phyloP scores from a whole-genome alignment of 2,113 vertebrate genomes.

The Indri indri region DNA sequence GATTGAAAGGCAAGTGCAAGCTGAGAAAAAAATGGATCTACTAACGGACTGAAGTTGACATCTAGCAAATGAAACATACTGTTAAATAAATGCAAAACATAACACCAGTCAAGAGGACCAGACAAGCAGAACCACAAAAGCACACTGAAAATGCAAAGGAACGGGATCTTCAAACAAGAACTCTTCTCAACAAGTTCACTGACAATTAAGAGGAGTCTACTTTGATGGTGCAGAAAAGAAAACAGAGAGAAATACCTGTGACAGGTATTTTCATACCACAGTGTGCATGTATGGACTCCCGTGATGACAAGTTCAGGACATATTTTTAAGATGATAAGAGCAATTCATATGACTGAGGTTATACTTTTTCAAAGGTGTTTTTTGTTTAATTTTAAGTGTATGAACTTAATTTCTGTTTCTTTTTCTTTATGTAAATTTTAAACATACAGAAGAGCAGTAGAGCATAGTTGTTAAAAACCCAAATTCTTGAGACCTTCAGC shows the following conservation, averaged over 20 bases:
- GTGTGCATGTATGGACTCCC: not conserved
- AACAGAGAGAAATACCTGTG: not conserved
- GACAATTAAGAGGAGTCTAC: not conserved
- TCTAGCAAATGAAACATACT: conserved; percentile 61
- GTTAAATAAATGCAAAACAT: conserved; percentile 56
- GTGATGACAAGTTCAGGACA: not conserved
- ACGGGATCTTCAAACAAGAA: not conserved
- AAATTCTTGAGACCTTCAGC: not conserved
- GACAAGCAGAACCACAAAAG: not conserved
- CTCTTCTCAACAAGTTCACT: not conserved
- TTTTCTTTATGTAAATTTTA: not conserved
- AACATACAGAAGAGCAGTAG: not conserved
- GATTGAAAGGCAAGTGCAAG: conserved; percentile 2
- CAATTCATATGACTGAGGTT: not conserved
- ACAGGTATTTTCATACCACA: not conserved
- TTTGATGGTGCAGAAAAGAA: not conserved
- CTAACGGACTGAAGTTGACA: not conserved
- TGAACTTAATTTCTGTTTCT: not conserved
- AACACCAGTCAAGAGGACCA: conserved; percentile 48
- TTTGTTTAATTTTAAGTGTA: not conserved
- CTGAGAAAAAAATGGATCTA: conserved; percentile 32
- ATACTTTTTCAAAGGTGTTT: not conserved
- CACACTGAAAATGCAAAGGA: not conserved
- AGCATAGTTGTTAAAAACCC: not conserved
- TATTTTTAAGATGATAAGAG: not conserved